A percentile compares a stretch with the other conserved stretches of the same genome.
phyloP scores from a whole-genome alignment of 2,113 vertebrate species.

The Hiodon alosoides region DNA sequence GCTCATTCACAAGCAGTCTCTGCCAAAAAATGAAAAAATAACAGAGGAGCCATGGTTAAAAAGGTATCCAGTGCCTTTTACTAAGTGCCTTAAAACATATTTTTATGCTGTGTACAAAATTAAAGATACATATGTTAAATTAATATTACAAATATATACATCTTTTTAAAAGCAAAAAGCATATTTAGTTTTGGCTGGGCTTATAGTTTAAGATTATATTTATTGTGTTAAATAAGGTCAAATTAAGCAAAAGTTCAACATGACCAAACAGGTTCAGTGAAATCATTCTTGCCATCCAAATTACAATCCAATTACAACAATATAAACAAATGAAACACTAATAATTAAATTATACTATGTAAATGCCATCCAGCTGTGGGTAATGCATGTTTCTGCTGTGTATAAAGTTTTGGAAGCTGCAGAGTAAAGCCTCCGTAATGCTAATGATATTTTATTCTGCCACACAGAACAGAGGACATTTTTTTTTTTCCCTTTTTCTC shows the following conservation, averaged over 20 bases:
- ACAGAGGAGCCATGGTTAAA: not conserved
- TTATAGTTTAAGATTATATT: not conserved
- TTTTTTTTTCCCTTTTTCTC: too few species aligned
- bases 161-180: conserved; percentile 1
- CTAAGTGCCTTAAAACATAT: not conserved
- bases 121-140: not conserved
- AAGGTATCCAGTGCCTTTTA: not conserved
- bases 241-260: not conserved
- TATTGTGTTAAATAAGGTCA: not conserved
- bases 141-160: too few species aligned
- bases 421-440: too few species aligned
- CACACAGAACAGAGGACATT: too few species aligned
- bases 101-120: not conserved
- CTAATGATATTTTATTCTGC: too few species aligned
- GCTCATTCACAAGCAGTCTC: not conserved
- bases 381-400: not conserved
- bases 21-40: too few species aligned
- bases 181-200: not conserved
- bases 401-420: too few species aligned
- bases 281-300: conserved; percentile 1
- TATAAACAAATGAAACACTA: not conserved
- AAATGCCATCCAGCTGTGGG: not conserved
- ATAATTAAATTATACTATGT: not conserved
- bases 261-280: conserved; percentile 3
- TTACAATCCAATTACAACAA: not conserved